Percentiles rank a stretch among this genome's conserved stretches.
These are phyloP conservation scores for Rosalia funebris DNA, from an alignment of 2,888 invertebrate species.

Conservation along the genomic window DNA sequence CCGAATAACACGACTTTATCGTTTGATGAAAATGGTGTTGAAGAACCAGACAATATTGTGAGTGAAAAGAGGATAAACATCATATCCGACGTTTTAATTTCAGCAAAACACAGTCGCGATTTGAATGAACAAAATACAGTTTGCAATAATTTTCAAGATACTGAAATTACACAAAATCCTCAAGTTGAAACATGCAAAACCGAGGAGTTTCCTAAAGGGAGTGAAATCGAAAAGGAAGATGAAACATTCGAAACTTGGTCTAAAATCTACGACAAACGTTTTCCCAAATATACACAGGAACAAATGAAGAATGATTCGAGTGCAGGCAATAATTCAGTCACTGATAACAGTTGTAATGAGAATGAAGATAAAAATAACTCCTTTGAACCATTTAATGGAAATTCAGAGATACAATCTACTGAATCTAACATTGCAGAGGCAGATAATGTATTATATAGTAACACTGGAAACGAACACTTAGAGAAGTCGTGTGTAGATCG, in stretches of 20 bases:
- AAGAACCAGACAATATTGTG: background rate
- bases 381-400: too few relatives aligned
- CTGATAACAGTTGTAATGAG: too few relatives aligned
- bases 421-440: too few relatives aligned
- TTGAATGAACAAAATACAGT: background rate
- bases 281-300: too few relatives aligned
- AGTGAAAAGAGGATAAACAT: background rate
- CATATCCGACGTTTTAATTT: background rate
- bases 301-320: too few relatives aligned
- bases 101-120: background rate
- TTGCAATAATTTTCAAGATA: background rate
- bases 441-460: too few relatives aligned
- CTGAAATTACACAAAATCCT: too few relatives aligned
- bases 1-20: slow-evolving; percentile 41
- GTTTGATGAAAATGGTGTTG: slow-evolving; percentile 31
- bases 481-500: too few relatives aligned
- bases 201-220: background rate
- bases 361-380: too few relatives aligned
- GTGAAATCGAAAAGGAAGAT: background rate
- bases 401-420: too few relatives aligned
- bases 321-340: background rate
- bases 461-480: too few relatives aligned
- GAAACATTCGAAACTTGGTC: background rate
- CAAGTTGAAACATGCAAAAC: too few relatives aligned
- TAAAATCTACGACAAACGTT: background rate